A percentile compares a stretch with the other conserved stretches of the same genome.
Conservation (phyloP, 1,140 invertebrate species). For the Campoletis sonorensis region DNA sequence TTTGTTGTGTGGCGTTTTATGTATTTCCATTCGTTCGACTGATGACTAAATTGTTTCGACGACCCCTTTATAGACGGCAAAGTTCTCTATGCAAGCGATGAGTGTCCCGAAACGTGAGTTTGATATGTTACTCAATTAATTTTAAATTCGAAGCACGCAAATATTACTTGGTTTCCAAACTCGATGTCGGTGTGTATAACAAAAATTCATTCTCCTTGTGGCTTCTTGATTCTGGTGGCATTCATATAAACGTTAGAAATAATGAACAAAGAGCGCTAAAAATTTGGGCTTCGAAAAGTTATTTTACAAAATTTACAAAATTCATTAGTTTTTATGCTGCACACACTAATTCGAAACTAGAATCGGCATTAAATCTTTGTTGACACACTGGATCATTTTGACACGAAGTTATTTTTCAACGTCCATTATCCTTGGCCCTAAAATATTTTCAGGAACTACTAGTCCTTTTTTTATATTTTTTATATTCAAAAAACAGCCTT, state of each 20-base stretch:
- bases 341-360: too few relatives aligned
- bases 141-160: constrained; percentile 11
- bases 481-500: too few relatives aligned
- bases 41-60: constrained; percentile 5
- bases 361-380: too few relatives aligned
- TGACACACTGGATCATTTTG: too few relatives aligned
- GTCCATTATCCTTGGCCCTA: too few relatives aligned
- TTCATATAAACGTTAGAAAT: not conserved
- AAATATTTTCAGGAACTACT: too few relatives aligned
- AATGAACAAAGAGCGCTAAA: not conserved
- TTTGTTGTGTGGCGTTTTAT: constrained; percentile 7
- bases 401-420: too few relatives aligned
- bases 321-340: too few relatives aligned
- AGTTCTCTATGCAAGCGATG: constrained; percentile 17
- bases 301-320: too few relatives aligned
- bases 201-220: constrained; percentile 6
- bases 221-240: not conserved
- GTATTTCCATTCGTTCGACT: constrained; percentile 5
- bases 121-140: constrained; percentile 16
- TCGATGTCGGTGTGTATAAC: not conserved
- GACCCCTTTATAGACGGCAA: constrained; percentile 15
- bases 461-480: too few relatives aligned
- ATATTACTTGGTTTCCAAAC: constrained; percentile 20
- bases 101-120: constrained; percentile 16
- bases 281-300: too few relatives aligned